Conservation (phyloP, 2,888 invertebrate species). For the Drosophila hawaiiensis region DNA sequence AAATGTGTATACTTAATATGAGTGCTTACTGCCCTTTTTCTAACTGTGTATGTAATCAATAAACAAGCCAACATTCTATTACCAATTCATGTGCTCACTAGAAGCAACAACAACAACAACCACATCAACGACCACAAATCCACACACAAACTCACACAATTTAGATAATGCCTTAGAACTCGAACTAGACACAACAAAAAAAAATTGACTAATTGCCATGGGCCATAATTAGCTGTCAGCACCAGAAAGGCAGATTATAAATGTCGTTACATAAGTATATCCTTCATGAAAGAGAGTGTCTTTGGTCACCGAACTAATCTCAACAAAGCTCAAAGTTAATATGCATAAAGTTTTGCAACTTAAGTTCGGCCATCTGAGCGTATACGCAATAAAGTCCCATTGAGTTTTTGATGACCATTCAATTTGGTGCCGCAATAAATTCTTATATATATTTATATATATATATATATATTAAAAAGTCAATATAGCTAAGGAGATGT, state of each 20-base stretch:
- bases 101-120: constrained; percentile 4
- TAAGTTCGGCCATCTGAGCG: constrained; percentile 1
- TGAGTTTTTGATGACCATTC: constrained; percentile 49
- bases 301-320: constrained; percentile 19
- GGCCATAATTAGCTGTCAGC: constrained; percentile 73
- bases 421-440: constrained; percentile 29
- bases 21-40: background rate
- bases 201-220: constrained; percentile 59
- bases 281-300: background rate
- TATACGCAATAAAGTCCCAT: constrained; percentile 26
- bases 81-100: constrained; percentile 40
- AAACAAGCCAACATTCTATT: constrained; percentile 46
- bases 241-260: constrained; percentile 56
- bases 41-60: constrained; percentile 45
- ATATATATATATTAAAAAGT: constrained; percentile 24
- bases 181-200: constrained; percentile 14
- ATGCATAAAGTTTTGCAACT: constrained; percentile 30
- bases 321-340: constrained; percentile 45
- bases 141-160: constrained; percentile 13
- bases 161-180: constrained; percentile 37
- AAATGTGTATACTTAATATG: background rate
- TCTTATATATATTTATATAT: constrained; percentile 2
- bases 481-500: constrained; percentile 9
- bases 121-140: background rate
- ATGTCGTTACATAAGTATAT: constrained; percentile 53